A percentile compares a stretch with the other conserved stretches of the same genome.
Conservation (phyloP, 2,797 vertebrate species). For the Eospalax fontanierii region DNA sequence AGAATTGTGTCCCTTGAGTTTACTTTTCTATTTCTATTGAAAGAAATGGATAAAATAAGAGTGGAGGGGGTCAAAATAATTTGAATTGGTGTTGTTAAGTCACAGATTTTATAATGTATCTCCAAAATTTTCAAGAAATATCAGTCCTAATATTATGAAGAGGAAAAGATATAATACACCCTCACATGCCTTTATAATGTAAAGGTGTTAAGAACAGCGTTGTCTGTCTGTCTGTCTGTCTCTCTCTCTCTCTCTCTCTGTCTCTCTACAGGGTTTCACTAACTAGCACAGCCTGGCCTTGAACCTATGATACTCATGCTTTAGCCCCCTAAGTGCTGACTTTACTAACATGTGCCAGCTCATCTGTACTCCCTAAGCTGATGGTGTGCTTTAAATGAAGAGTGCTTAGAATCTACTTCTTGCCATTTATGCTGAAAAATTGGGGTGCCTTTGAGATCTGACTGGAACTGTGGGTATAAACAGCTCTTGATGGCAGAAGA, state of each 20-base stretch:
- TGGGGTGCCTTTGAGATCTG: neutral
- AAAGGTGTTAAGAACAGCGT: neutral
- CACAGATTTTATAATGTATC: conserved; percentile 41
- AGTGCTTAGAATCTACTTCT: neutral
- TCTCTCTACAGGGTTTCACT: neutral
- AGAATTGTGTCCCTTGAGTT: conserved; percentile 63
- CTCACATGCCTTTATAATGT: neutral
- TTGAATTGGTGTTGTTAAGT: conserved; percentile 60
- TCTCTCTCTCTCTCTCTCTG: too few species aligned
- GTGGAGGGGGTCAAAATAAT: conserved; percentile 25
- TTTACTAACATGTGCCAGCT: neutral
- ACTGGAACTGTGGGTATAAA: conserved; percentile 36
- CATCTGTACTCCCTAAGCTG: neutral
- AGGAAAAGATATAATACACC: neutral
- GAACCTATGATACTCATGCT: neutral
- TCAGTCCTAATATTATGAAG: neutral
- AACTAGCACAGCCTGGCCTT: neutral
- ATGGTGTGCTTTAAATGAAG: neutral
- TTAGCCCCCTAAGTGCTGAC: neutral
- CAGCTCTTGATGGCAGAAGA: neutral
- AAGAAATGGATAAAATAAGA: conserved; percentile 69
- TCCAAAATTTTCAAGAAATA: conserved; percentile 22
- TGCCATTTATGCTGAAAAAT: conserved; percentile 18
- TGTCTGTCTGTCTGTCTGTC: neutral
- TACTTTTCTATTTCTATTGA: conserved; percentile 70